Conservation (phyloP, 2,888 invertebrate genomes). For the Pheosia gnoma region DNA sequence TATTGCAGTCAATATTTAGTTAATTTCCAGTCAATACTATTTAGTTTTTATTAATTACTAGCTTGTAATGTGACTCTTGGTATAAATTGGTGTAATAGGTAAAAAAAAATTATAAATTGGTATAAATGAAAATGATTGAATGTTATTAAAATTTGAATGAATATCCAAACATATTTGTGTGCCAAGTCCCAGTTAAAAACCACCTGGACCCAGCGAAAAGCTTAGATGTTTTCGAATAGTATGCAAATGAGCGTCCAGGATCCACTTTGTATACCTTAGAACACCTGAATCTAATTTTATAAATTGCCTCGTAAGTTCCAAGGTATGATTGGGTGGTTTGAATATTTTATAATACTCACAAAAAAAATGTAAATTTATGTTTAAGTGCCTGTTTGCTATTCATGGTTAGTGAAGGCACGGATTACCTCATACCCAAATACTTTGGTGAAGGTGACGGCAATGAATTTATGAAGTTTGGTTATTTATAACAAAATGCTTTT, state of each 20-base stretch:
- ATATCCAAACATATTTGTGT: background rate
- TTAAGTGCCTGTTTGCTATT: background rate
- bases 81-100: no score
- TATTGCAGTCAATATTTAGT: no score
- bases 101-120: no score
- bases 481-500: background rate
- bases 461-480: background rate
- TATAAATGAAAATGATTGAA: no score
- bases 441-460: background rate
- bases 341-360: conserved; percentile 2
- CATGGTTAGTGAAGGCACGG: background rate
- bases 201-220: background rate
- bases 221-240: background rate
- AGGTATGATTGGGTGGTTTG: background rate
- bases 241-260: background rate
- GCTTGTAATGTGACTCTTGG: no score
- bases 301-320: conserved; percentile 1
- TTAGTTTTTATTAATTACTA: no score
- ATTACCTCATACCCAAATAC: no score
- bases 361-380: background rate
- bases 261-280: background rate
- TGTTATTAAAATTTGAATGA: no score
- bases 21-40: no score
- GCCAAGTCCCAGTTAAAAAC: background rate
- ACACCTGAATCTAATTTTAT: conserved; percentile 1